A percentile compares a stretch with the other conserved stretches of the same genome.
Conservation (phyloP, 2,113 vertebrate genomes). For the Mus pahari region DNA sequence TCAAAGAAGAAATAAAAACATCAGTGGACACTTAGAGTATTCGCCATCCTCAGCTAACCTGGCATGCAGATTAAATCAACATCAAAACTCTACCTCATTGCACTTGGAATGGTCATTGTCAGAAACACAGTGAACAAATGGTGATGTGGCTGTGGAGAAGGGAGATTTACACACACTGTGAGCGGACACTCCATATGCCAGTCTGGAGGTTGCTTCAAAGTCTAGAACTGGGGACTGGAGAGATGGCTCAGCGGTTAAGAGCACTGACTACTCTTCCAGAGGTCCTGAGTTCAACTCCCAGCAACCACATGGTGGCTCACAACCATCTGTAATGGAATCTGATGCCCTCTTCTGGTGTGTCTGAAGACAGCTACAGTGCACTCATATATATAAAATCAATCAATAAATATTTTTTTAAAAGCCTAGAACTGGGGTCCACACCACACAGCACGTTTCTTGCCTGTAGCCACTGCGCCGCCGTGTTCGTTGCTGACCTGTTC, state of each 20-base stretch:
- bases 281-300: no score
- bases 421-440: not conserved
- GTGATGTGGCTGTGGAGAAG: not conserved
- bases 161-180: not conserved
- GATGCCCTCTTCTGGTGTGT: no score
- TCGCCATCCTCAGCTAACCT: not conserved
- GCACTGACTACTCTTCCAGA: no score
- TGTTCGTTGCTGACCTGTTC: not conserved
- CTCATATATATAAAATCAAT: no score
- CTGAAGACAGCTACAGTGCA: no score
- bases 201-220: not conserved
- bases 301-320: no score
- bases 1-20: not conserved
- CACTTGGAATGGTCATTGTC: not conserved
- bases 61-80: not conserved
- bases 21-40: not conserved
- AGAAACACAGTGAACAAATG: not conserved
- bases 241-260: no score
- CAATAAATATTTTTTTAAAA: not conserved
- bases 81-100: not conserved
- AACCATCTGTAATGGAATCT: no score
- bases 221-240: not conserved
- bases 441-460: not conserved
- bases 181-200: not conserved
- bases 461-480: not conserved